These are phyloP conservation scores for Erpornis zantholeuca DNA, from an alignment of 2,113 vertebrate genomes.

Conservation along the genomic window DNA sequence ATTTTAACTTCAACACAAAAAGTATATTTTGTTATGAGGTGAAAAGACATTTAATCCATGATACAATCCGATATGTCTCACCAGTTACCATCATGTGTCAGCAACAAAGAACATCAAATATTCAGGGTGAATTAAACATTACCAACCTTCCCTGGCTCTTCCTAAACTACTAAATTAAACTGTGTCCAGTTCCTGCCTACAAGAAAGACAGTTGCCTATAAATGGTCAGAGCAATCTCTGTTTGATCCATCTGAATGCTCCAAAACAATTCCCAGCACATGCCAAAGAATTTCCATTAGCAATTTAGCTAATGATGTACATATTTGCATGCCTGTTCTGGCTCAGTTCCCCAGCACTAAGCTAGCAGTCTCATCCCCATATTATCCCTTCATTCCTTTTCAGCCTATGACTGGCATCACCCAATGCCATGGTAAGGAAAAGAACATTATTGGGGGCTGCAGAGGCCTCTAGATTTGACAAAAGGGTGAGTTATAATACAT, in stretches of 20 bases:
- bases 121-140: background rate
- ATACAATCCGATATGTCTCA: background rate
- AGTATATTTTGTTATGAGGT: background rate
- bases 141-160: background rate
- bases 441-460: accelerated
- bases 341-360: background rate
- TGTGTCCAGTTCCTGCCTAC: background rate
- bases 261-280: background rate
- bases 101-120: background rate
- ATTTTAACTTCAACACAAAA: background rate
- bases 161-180: background rate
- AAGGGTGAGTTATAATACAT: background rate
- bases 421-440: background rate
- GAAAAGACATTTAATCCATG: background rate
- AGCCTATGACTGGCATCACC: background rate
- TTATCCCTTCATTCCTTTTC: background rate
- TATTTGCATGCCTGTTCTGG: background rate
- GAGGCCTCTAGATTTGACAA: background rate
- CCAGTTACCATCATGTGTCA: background rate
- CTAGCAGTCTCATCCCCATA: background rate
- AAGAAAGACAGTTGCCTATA: background rate
- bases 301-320: background rate
- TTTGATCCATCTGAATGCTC: background rate
- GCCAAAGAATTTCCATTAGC: background rate
- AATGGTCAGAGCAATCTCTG: background rate